Percentiles rank a stretch among this genome's conserved stretches.
phyloP scores from a whole-genome alignment of 2,797 vertebrate species.

The Gallinago solitaria region DNA sequence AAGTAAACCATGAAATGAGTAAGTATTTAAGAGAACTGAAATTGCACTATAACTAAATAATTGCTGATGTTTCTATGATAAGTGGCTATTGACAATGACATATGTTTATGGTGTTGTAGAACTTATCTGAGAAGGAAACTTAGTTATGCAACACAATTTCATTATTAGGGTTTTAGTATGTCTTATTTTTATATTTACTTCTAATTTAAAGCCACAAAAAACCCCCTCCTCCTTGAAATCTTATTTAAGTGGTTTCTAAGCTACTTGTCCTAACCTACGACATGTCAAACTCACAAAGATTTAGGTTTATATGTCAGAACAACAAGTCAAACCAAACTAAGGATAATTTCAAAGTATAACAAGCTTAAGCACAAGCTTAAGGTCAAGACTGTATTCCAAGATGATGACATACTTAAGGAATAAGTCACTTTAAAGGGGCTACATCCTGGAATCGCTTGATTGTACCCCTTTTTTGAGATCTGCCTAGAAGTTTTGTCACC shows the following conservation, averaged over 20 bases:
- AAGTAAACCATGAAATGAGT: neutral
- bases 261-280: neutral
- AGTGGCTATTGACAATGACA: neutral
- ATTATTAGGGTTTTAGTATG: neutral
- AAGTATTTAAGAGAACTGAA: neutral
- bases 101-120: constrained; percentile 4
- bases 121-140: neutral
- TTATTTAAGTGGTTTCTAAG: neutral
- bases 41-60: neutral
- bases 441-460: neutral
- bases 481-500: neutral
- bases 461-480: neutral
- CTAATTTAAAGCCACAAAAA: neutral
- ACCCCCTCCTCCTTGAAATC: neutral
- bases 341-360: neutral
- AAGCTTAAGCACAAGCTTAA: neutral
- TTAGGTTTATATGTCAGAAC: neutral
- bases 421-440: neutral
- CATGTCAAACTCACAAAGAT: neutral
- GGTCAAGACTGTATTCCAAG: neutral
- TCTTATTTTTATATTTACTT: neutral
- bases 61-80: neutral
- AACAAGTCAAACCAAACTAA: neutral
- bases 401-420: neutral
- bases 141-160: neutral